Evolutionary conservation across 2,888 invertebrate species (phyloP).

Genomic region (Cerastis leucographa): DNA sequence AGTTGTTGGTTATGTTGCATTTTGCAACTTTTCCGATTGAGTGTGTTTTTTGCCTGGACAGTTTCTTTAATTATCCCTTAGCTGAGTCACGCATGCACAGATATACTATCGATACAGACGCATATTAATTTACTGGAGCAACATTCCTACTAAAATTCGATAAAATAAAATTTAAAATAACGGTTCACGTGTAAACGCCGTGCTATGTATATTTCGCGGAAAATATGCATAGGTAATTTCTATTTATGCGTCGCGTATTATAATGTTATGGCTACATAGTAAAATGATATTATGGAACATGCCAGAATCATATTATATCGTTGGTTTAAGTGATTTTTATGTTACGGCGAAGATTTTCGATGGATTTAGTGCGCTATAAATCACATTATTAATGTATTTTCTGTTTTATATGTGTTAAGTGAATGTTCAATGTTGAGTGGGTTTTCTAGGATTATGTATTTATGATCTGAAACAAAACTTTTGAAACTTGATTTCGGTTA

Average conservation of each 20-base stretch:
- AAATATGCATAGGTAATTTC: not conserved
- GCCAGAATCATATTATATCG: not conserved
- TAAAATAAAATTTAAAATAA: not conserved
- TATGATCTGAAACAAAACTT: conserved; percentile 10
- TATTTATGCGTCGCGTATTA: not conserved
- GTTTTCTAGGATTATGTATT: conserved; percentile 11
- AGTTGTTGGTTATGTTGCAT: not conserved
- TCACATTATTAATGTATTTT: conserved; percentile 11
- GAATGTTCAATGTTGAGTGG: too few species aligned
- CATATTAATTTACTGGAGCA: not conserved
- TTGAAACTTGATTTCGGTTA: not conserved
- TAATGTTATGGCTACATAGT: not conserved
- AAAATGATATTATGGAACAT: not conserved
- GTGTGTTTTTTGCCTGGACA: not conserved
- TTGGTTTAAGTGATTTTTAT: conserved; percentile 18
- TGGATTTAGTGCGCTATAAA: conserved; percentile 5
- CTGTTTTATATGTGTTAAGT: conserved; percentile 6
- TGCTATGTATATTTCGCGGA: not conserved
- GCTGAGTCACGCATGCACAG: not conserved
- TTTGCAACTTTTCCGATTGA: not conserved
- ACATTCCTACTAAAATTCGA: not conserved
- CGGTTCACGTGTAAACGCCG: not conserved
- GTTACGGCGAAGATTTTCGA: not conserved
- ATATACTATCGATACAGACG: too few species aligned
- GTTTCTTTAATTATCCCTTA: not conserved